Evolutionary conservation across 2,888 invertebrate species (phyloP), one percentile per base, ranked within the genome.

Genomic region (Schrankia costaestrigalis): DNA sequence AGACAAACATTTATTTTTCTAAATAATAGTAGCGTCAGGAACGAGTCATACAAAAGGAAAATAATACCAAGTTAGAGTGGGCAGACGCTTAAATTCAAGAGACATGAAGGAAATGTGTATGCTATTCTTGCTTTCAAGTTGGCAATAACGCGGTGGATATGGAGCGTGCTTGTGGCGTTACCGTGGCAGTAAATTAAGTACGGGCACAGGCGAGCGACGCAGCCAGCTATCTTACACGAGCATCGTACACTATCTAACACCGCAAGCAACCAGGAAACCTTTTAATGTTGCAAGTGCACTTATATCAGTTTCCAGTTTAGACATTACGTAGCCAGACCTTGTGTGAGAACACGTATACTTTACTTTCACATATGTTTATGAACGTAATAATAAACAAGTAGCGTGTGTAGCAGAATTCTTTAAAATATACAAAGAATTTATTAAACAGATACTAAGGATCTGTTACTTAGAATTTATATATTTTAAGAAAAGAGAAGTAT

Each of bases 81-180:
- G 71, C 68, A 76, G 73, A 73, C 71, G 66, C 73, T 79, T 77
- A 78, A 76, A 78, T 77, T 77, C 71, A 71, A 65, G 62, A 83
- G 80, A 78, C 79, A 83, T 77, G 76, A 77, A 76, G 76, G 72
- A 84, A 83, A 81, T 80, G 78, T 80, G 76, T 78, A 71, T 72
- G 78, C 73, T 71, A 77, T 84, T 83, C 78, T 78, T 82, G 78
- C 78, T 83, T 85, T 82, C 80, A 80, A 86, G 84, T 80, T 78
- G 83, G 84, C 78, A 84, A 84, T 86, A 85, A 85, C 80, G 77
- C 70, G 71, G 75, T 77, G 79, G 77, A 79, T 82, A 78, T 76
- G 80, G 82, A 78, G 83, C 80, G 77, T 82, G 85, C 73, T 82
- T 67, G 74, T 84, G 86, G 84, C 85, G 76, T 83, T 78, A 74